Evolutionary conservation across 2,797 vertebrate species (phyloP), one percentile per base, ranked within the genome.

Genomic region (Cirrhinus molitorella): DNA sequence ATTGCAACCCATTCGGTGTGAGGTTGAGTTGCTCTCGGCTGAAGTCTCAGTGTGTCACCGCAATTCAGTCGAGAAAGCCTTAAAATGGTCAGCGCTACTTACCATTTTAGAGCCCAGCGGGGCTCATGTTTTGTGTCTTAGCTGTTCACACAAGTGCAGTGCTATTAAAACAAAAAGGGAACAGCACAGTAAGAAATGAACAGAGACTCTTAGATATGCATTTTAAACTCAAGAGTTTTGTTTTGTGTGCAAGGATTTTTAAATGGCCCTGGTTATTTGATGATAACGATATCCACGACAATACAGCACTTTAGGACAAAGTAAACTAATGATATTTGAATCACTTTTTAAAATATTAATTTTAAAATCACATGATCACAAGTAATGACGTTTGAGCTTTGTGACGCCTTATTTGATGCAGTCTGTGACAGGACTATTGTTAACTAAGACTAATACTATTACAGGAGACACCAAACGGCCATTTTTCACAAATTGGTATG

Each of bases 41-140:
- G 57, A n/a, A 65, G 19, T 53, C 61, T 83, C 61, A 57, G 47
- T 19, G 31, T 25, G n/a, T 17, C 6, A 49, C 14, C 31, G 19
- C 55, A 25, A 49, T 81, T 67, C 45, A 66, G 7, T 67, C 49
- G 12, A 53, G 21, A 83, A 55, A 75, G 61, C n/a, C 45, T 55
- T 43, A 67, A 68, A 83, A 83, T 76, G 61, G 71, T 45, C 31
- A n/a, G n/a, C 16, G 21, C n/a, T 37, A 19, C 70, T 66, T 19
- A 40, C 11, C 51, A 31, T 31, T 65, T 61, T 65, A 63, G 53
- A 45, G 17, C 49, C 4, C 43, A 25, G 31, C 55, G 1, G 53
- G 21, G 5, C 31, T 37, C 14, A 5, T 11, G 4, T 25, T 70
- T 75, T 73, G 17, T n/a, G 5, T 31, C 11, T 34, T 34, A 17